A percentile compares a stretch with the other conserved stretches of the same genome.
Conservation (phyloP, 2,888 invertebrate species). For the Melangyna quadrimaculata region DNA sequence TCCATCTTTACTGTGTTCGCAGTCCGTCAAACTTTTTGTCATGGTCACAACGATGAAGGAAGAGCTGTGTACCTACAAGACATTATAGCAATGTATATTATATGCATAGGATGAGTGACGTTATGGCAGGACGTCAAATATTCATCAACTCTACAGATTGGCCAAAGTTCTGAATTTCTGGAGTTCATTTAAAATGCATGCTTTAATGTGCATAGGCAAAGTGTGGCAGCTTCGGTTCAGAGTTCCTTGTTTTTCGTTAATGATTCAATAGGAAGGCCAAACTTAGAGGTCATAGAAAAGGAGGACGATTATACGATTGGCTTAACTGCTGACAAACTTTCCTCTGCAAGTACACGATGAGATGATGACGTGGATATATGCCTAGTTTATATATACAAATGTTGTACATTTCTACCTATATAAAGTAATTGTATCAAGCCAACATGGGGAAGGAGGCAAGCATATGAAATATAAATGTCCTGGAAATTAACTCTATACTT, state of each 20-base stretch:
- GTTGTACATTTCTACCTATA: no score
- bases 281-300: constrained; percentile 26
- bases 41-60: constrained; percentile 22
- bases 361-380: no score
- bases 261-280: constrained; percentile 58
- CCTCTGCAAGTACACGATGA: background rate
- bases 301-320: constrained; percentile 29
- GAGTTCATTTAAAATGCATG: constrained; percentile 63
- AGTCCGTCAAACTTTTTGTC: background rate
- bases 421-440: no score
- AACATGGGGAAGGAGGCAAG: constrained; percentile 30
- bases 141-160: constrained; percentile 60
- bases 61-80: constrained; percentile 4
- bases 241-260: constrained; percentile 59
- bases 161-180: constrained; percentile 44
- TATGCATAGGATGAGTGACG: constrained; percentile 60
- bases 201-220: constrained; percentile 54
- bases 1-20: constrained; percentile 14
- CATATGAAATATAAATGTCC: constrained; percentile 56
- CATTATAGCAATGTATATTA: background rate
- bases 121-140: constrained; percentile 60
- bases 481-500: constrained; percentile 60
- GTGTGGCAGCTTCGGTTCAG: background rate
- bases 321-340: background rate
- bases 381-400: constrained; percentile 45